Percentiles rank a stretch among this genome's conserved stretches.
phyloP scores from a whole-genome alignment of 2,888 invertebrate species.

The Brenthis daphne region DNA sequence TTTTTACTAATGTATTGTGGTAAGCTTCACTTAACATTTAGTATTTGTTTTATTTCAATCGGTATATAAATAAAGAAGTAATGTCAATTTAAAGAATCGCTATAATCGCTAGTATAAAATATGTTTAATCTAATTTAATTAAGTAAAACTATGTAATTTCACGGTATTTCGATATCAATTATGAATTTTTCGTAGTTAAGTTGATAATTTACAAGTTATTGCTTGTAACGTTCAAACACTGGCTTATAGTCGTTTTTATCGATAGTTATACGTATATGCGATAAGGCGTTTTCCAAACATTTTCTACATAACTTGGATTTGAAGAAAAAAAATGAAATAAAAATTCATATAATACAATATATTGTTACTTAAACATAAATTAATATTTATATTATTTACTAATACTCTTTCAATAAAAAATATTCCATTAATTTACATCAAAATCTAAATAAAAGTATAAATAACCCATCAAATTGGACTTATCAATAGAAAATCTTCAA shows the following conservation, averaged over 20 bases:
- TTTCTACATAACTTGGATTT: background rate
- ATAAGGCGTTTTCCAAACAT: conserved; percentile 30
- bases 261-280: conserved; percentile 18
- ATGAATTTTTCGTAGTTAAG: background rate
- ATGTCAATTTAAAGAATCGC: too few relatives aligned
- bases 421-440: too few relatives aligned
- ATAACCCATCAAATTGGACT: background rate
- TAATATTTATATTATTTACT: too few relatives aligned
- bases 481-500: too few relatives aligned
- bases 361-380: background rate
- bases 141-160: conserved; percentile 6
- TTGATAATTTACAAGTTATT: conserved; percentile 25
- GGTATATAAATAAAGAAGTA: too few relatives aligned
- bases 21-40: too few relatives aligned
- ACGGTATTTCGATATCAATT: conserved; percentile 16
- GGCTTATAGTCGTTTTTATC: conserved; percentile 36
- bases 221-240: conserved; percentile 22
- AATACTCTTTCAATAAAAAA: too few relatives aligned
- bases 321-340: background rate
- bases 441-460: background rate
- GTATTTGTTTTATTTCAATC: too few relatives aligned
- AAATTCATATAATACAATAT: background rate
- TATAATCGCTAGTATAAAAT: too few relatives aligned
- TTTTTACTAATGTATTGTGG: too few relatives aligned
- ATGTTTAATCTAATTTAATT: background rate